These are phyloP conservation scores for Polydrusus pterygomalis DNA, from an alignment of 2,888 invertebrate species.

Conservation along the genomic window DNA sequence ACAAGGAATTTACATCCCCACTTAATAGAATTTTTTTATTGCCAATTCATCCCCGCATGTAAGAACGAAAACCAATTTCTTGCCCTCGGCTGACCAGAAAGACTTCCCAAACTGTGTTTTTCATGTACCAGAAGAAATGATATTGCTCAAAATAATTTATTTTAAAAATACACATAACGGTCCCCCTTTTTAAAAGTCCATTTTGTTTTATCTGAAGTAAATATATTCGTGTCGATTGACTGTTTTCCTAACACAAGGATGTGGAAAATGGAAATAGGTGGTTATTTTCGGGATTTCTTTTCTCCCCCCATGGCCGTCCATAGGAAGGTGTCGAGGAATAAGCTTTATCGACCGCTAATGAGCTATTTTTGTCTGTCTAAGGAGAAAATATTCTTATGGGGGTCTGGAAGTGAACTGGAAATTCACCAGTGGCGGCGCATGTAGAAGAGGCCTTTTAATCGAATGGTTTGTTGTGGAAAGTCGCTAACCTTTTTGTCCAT, in stretches of 20 bases:
- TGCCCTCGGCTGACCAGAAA: no score
- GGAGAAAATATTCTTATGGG: slow-evolving; percentile 15
- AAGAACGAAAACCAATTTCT: no score
- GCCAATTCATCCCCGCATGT: no score
- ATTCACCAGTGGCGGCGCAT: not conserved
- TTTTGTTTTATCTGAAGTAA: slow-evolving; percentile 23
- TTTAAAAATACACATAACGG: slow-evolving; percentile 14
- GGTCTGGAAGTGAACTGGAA: not conserved
- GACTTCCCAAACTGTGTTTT: no score
- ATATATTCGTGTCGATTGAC: slow-evolving; percentile 25
- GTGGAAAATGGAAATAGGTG: slow-evolving; percentile 23
- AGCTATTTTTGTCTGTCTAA: slow-evolving; percentile 7
- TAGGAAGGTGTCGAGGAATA: not conserved
- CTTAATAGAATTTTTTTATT: no score
- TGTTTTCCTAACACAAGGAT: slow-evolving; percentile 21
- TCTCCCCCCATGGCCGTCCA: slow-evolving; percentile 7
- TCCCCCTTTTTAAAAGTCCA: slow-evolving; percentile 26
- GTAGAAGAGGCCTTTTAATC: not conserved
- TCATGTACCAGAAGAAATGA: not conserved
- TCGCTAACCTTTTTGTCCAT: no score
- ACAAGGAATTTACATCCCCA: no score
- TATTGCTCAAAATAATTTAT: not conserved
- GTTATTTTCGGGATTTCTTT: slow-evolving; percentile 25
- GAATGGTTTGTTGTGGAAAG: no score
- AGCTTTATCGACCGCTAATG: slow-evolving; percentile 1